Conservation (phyloP, 1,140 invertebrate species). For the Papilio xuthus region DNA sequence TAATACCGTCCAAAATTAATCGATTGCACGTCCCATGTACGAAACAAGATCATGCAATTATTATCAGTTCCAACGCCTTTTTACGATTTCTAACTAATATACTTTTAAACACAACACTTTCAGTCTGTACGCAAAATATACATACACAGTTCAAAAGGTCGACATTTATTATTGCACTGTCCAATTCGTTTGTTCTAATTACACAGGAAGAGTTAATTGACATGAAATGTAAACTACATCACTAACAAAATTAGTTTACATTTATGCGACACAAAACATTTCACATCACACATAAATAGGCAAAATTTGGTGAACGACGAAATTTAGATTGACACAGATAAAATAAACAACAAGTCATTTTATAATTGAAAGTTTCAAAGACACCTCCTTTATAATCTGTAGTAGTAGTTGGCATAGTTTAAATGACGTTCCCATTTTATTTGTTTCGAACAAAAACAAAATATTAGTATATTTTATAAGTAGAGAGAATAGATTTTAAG, state of each 20-base stretch:
- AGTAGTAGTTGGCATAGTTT: background rate
- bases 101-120: slow-evolving; percentile 30
- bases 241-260: slow-evolving; percentile 32
- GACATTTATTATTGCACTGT: slow-evolving; percentile 46
- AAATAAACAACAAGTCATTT: background rate
- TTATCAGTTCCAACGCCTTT: slow-evolving; percentile 26
- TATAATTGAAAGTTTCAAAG: background rate
- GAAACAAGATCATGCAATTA: slow-evolving; percentile 41
- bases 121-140: slow-evolving; percentile 54
- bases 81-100: slow-evolving; percentile 9
- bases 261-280: slow-evolving; percentile 58
- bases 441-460: background rate
- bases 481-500: too few species aligned
- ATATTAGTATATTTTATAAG: background rate
- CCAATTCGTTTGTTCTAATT: slow-evolving; percentile 28
- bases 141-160: slow-evolving; percentile 61
- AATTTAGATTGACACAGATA: slow-evolving; percentile 26
- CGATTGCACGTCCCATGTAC: slow-evolving; percentile 56
- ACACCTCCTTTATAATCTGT: background rate
- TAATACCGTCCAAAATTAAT: slow-evolving; percentile 67
- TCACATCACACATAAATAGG: slow-evolving; percentile 55
- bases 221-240: slow-evolving; percentile 10
- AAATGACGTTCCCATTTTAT: background rate
- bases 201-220: slow-evolving; percentile 34
- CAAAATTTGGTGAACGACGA: slow-evolving; percentile 39